Evolutionary conservation across 1,140 invertebrate genomes (phyloP), one percentile per base, ranked within the genome.

Genomic region (Oreohelix idahoensis): DNA sequence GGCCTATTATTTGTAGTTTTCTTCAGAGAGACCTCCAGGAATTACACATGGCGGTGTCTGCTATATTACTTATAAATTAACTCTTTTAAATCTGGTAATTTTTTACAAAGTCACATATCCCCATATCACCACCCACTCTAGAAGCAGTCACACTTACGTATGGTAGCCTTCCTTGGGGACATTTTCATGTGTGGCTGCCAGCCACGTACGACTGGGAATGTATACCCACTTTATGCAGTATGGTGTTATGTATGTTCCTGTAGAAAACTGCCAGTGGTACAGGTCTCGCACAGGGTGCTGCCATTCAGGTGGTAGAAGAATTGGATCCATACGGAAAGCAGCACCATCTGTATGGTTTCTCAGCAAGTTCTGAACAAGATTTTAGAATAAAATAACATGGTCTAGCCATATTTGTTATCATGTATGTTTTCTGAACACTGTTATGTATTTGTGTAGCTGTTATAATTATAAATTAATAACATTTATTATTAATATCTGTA

Each of bases 201-300:
- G 11, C 80, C 51, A 53, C 15, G 80, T 74, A 36, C 51, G 45
- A 26, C 2, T 36, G 0, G 80, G 80, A n/a, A 75, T 23, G 32
- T 82, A 82, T 13, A 35, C 51, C 80, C 80, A 82, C 51, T 82
- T 82, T 2, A 29, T 36, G n/a, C 80, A 82, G 71, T 82, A 75
- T 17, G 42, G 80, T 20, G 38, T 36, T 1, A 82, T 82, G 80
- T 82, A 75, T 17, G 49, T 75, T 26, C 80, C 80, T 35, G 36
- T 29, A 8, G n/a, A 32, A n/a, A 74, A 82, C 49, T 73, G 69
- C 80, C 80, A 82, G 71, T 82, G 80, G 80, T 74, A 82, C n/a
- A 82, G 36, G 20, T 36, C 71, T 42, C 23, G 15, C 10, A 2
- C 29, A 1, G n/a, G n/a, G 26, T 26, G 15, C 17, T 58, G 35